Conservation (phyloP, 2,113 vertebrate genomes). For the Ammodytes marinus region DNA sequence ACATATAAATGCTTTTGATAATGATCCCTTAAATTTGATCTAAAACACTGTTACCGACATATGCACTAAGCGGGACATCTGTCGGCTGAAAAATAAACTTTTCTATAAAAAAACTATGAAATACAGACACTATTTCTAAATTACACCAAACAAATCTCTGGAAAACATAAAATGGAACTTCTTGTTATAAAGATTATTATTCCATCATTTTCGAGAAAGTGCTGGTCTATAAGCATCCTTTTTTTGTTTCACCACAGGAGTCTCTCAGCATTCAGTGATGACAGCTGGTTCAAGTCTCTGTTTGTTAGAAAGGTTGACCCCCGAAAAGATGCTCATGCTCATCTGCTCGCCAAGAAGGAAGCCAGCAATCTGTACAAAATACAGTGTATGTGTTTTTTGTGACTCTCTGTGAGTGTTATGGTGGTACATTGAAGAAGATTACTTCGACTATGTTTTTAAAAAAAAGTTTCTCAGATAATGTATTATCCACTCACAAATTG, state of each 20-base stretch:
- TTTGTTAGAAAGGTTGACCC: conserved; percentile 98
- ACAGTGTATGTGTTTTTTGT: conserved; percentile 88
- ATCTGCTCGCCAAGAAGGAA: conserved; percentile 96
- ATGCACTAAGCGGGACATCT: background rate
- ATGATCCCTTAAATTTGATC: background rate
- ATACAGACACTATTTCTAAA: background rate
- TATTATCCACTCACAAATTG: conserved; percentile 47
- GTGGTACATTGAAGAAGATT: background rate
- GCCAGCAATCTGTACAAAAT: conserved; percentile 97
- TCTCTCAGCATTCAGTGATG: conserved; percentile 86
- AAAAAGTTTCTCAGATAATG: background rate
- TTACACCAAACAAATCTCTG: background rate
- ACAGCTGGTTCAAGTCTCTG: conserved; percentile 97
- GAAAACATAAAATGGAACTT: background rate
- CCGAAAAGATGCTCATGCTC: conserved; percentile 97
- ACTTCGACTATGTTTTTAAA: background rate
- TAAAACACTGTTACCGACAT: background rate
- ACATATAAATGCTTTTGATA: background rate
- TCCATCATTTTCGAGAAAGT: conserved; percentile 9
- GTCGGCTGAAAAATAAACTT: background rate
- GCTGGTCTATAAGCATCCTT: background rate
- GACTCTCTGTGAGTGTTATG: background rate
- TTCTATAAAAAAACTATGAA: background rate
- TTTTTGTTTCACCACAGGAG: conserved; percentile 77
- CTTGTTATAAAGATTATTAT: background rate